Conservation (phyloP, 2,113 vertebrate genomes). For the Dendropsophus ebraccatus region DNA sequence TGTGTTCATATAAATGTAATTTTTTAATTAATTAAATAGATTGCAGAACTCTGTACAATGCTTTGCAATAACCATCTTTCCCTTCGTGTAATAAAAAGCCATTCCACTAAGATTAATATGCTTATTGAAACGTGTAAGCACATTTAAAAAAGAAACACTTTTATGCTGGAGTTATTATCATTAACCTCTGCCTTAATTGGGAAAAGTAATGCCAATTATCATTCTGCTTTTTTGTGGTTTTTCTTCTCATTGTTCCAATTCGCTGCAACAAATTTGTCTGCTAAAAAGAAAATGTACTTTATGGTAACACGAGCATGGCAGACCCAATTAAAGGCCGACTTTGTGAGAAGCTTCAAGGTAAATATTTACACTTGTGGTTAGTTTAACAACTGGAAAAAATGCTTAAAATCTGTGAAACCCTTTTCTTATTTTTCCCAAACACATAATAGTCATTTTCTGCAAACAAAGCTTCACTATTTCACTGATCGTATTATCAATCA, state of each 20-base stretch:
- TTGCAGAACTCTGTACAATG: constrained; percentile 45
- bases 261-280: constrained; percentile 13
- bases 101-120: constrained; percentile 51
- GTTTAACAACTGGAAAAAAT: background rate
- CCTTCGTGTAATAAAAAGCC: constrained; percentile 41
- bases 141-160: constrained; percentile 52
- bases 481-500: background rate
- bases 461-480: constrained; percentile 1
- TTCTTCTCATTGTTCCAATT: constrained; percentile 40
- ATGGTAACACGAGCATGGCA: background rate
- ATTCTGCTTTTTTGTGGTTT: constrained; percentile 3
- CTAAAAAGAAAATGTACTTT: constrained; percentile 32
- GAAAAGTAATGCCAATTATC: constrained; percentile 55
- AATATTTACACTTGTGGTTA: constrained; percentile 50
- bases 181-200: constrained; percentile 56
- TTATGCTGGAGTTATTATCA: constrained; percentile 50
- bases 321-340: constrained; percentile 40
- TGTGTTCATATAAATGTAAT: constrained; percentile 50
- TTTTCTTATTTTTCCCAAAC: background rate
- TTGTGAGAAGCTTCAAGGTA: constrained; percentile 19
- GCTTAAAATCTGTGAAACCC: background rate
- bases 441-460: background rate
- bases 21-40: constrained; percentile 53
- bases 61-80: constrained; percentile 19
- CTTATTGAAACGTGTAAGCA: constrained; percentile 50